Conservation (phyloP, 2,113 vertebrate species). For the Bungarus multicinctus region DNA sequence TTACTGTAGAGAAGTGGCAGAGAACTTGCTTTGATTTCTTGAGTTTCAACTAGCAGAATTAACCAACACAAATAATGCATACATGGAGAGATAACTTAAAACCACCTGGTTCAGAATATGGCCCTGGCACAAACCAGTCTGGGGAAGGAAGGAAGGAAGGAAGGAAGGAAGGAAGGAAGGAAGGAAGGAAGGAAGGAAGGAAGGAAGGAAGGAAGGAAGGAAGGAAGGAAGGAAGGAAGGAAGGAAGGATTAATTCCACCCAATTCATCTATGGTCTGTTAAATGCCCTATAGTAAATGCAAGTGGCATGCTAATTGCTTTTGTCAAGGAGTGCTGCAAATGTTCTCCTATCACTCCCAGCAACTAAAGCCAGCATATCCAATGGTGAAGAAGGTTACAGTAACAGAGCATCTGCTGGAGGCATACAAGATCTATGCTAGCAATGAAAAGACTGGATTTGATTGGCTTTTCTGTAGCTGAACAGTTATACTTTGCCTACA, state of each 20-base stretch:
- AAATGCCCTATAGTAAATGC: neutral
- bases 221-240: no score
- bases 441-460: neutral
- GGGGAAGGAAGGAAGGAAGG: neutral
- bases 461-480: neutral
- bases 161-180: no score
- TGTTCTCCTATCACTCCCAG: neutral
- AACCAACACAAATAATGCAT: neutral
- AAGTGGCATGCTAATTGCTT: neutral
- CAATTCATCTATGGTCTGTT: neutral
- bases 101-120: neutral
- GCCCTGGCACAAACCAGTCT: neutral
- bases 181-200: no score
- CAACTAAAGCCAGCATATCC: neutral
- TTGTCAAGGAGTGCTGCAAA: neutral
- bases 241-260: neutral
- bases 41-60: neutral
- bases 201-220: no score
- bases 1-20: neutral
- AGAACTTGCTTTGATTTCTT: neutral
- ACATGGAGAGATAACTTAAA: neutral
- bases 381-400: neutral
- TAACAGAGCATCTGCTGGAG: neutral
- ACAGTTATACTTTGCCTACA: constrained; percentile 16
- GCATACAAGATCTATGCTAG: neutral